Percentiles rank a stretch among this genome's conserved stretches.
Conservation (phyloP, 1,140 invertebrate genomes). For the Drosophila aff. region DNA sequence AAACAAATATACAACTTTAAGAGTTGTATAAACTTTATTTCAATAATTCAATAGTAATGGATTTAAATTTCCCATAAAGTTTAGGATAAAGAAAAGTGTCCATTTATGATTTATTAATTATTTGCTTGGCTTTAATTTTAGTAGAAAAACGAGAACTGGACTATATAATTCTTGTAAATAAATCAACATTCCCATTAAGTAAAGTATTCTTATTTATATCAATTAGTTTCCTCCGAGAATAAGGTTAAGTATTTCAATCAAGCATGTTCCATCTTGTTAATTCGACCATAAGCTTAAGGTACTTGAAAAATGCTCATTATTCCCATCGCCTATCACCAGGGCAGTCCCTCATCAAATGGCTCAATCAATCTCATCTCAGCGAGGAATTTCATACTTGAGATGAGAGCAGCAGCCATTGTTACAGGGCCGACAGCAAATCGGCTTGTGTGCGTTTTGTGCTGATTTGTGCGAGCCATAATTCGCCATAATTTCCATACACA, state of each 20-base stretch:
- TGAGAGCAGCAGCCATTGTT: conserved; percentile 21
- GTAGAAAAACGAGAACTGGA: background rate
- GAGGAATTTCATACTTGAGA: conserved; percentile 22
- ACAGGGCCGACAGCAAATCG: conserved; percentile 19
- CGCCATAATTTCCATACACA: conserved; percentile 68
- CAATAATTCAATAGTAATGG: too few relatives aligned
- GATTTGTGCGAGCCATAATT: conserved; percentile 54
- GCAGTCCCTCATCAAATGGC: conserved; percentile 4
- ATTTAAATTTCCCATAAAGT: background rate
- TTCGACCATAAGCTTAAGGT: background rate
- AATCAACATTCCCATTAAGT: background rate
- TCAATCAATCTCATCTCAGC: conserved; percentile 42
- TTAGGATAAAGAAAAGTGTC: background rate
- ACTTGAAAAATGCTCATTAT: conserved; percentile 1
- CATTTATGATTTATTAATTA: background rate
- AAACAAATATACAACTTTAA: background rate
- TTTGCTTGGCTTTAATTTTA: background rate
- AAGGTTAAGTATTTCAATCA: background rate
- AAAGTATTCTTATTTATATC: background rate
- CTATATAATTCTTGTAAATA: background rate
- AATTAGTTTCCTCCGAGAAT: background rate
- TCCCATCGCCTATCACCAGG: background rate
- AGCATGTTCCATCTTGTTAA: background rate
- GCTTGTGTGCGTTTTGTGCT: conserved; percentile 18
- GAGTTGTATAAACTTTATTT: background rate